phyloP scores from a whole-genome alignment of 2,797 vertebrate species.

The Coccyzus lansbergi region DNA sequence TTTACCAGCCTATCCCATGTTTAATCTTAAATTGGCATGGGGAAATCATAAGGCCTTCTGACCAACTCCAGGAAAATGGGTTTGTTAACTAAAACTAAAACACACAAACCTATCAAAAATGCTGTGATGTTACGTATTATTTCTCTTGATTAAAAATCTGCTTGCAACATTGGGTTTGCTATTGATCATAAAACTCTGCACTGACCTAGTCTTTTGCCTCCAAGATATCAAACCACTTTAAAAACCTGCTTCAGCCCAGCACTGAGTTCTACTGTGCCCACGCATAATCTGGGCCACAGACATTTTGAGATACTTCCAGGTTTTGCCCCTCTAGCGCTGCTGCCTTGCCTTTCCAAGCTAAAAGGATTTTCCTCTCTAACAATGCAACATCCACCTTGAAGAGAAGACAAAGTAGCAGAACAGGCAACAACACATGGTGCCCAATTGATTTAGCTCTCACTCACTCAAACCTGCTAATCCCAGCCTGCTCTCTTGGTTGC shows the following conservation, averaged over 20 bases:
- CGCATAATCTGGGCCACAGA: neutral
- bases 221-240: neutral
- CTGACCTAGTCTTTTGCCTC: neutral
- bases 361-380: neutral
- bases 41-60: neutral
- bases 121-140: neutral
- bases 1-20: neutral
- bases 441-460: neutral
- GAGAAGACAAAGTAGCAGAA: neutral
- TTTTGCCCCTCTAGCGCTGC: neutral
- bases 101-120: neutral
- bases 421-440: accelerated
- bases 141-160: neutral
- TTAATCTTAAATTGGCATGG: neutral
- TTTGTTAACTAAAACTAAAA: conserved; percentile 4
- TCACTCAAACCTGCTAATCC: neutral
- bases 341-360: neutral
- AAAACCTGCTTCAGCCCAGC: neutral
- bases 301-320: neutral
- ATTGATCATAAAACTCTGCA: neutral
- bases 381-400: neutral
- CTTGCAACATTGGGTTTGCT: neutral
- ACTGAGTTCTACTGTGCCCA: neutral
- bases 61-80: accelerated
- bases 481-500: neutral